phyloP scores from a whole-genome alignment of 2,113 vertebrate genomes.

The Microtus oregoni region DNA sequence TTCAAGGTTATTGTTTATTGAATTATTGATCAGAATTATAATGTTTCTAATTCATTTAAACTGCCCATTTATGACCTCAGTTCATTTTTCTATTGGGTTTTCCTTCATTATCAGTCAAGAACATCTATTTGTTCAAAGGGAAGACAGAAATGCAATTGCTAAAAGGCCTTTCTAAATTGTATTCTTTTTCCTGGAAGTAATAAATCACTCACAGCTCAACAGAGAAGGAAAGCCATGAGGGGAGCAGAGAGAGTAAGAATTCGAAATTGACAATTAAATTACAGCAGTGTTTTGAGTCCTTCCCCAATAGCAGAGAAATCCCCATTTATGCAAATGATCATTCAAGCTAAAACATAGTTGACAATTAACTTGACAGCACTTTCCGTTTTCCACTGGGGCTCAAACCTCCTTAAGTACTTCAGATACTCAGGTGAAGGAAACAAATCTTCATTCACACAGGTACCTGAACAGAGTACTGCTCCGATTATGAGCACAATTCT shows the following conservation, averaged over 20 bases:
- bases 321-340: not conserved
- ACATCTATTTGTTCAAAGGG: conserved; percentile 51
- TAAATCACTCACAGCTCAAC: conserved; percentile 48
- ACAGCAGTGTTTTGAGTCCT: not conserved
- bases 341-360: not conserved
- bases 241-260: not conserved
- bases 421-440: not conserved
- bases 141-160: conserved; percentile 44
- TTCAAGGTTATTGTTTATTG: conserved; percentile 10
- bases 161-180: conserved; percentile 40
- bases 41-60: conserved; percentile 46
- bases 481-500: not conserved
- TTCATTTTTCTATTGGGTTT: conserved; percentile 45
- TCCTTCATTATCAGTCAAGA: conserved; percentile 47
- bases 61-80: not conserved
- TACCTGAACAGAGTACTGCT: not conserved
- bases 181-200: conserved; percentile 10
- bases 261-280: not conserved
- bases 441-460: not conserved
- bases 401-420: not conserved
- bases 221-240: not conserved
- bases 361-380: not conserved
- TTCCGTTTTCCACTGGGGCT: not conserved
- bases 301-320: not conserved
- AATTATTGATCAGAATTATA: conserved; percentile 44